Percentiles rank a stretch among this genome's conserved stretches.
phyloP scores from a whole-genome alignment of 2,113 vertebrate species.

The Eira barbara region DNA sequence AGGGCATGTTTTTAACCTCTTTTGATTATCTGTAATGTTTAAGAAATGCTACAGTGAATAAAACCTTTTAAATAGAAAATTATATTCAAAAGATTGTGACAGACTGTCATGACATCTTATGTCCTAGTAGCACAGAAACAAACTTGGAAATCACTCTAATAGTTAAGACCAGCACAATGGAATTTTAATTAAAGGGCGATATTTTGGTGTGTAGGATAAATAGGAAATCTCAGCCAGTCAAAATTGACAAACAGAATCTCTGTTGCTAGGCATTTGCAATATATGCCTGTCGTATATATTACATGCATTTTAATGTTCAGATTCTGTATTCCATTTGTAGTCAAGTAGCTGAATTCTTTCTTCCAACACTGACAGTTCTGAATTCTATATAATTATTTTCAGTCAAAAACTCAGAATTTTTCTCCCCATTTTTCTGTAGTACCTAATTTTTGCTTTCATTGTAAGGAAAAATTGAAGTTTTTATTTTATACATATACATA shows the following conservation, averaged over 20 bases:
- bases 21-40: constrained; percentile 50
- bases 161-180: not conserved
- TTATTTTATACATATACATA: no score
- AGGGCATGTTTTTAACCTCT: constrained; percentile 52
- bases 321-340: not conserved
- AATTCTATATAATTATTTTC: not conserved
- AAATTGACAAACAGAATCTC: not conserved
- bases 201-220: constrained; percentile 2
- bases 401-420: not conserved
- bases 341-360: not conserved
- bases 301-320: not conserved
- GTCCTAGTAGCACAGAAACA: not conserved
- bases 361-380: not conserved
- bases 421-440: not conserved
- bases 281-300: not conserved
- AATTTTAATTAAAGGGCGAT: not conserved
- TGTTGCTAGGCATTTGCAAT: not conserved
- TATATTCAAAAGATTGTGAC: not conserved
- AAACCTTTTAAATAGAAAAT: constrained; percentile 45
- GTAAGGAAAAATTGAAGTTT: not conserved
- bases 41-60: constrained; percentile 47
- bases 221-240: not conserved
- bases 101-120: not conserved
- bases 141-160: not conserved
- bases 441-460: not conserved